phyloP scores from a whole-genome alignment of 2,797 vertebrate species.

The Salmo trutta region DNA sequence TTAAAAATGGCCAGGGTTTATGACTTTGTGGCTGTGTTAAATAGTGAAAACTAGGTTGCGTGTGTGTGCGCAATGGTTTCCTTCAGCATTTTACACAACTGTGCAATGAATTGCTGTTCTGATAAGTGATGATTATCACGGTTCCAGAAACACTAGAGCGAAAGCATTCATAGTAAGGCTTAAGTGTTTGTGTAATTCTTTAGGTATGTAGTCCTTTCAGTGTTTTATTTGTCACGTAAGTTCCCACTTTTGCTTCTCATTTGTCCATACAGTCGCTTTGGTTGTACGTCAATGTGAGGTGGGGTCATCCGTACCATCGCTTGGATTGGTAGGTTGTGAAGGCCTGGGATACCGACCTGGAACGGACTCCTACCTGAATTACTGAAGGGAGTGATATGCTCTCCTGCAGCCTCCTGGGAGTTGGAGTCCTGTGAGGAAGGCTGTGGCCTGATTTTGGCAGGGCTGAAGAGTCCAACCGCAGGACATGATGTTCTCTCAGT shows the following conservation, averaged over 20 bases:
- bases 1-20: no score
- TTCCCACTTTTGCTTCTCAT: not conserved
- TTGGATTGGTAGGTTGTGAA: conserved; percentile 13
- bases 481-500: not conserved
- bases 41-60: no score
- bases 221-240: not conserved
- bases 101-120: not conserved
- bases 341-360: not conserved
- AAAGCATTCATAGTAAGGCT: not conserved
- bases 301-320: conserved; percentile 13
- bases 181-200: not conserved
- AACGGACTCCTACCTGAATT: not conserved
- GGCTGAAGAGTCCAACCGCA: not conserved
- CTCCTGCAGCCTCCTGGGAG: not conserved
- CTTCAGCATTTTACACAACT: not conserved
- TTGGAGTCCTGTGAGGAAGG: not conserved
- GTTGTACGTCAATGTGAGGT: not conserved
- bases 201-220: conserved; percentile 12
- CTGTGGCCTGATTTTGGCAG: not conserved
- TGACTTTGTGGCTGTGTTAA: no score
- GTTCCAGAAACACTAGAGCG: no score
- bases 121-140: not conserved
- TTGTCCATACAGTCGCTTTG: conserved; percentile 3
- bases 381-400: not conserved
- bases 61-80: not conserved